Base-by-base conservation (phyloP, 2,888 invertebrate species). In the Cephus sareptanus region DNA sequence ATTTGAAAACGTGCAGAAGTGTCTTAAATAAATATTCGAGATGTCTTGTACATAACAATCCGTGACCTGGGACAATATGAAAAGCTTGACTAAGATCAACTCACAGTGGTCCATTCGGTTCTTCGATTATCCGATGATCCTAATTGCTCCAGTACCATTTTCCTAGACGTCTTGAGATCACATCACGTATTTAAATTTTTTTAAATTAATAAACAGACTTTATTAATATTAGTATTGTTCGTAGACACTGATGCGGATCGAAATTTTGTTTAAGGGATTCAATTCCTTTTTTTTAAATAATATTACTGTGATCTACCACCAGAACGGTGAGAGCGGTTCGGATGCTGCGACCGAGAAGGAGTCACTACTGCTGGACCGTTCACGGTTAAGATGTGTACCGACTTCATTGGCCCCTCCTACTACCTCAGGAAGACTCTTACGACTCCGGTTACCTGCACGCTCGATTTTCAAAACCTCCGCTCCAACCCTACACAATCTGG, bases 361-460 rank as follows among this genome's bases (percentile, higher is more conserved):
- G 86, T 89, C 86, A 90, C 89, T 90, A 90, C 89, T 90, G 87
- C 83, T 80, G 85, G 85, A 84, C 83, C 77, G 87, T 88, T 88
- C 89, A 83, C 83, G 80, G 85, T 85, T 85, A 82, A 85, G 85
- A 85, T 85, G 83, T 87, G 83, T 87, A 86, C 87, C 88, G 71
- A 71, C 33, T 84, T 83, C 81, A 81, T 79, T 81, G 76, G 80
- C 80, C 82, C 83, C 82, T 79, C 77, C 82, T 80, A 79, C 74
- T 74, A 75, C 70, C 75, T 76, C 78, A 74, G 70, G 78, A 56
- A 78, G 75, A 71, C 79, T 74, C 71, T 31, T 34, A 71, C 71
- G 76, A 74, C 73, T 78, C 70, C 71, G 70, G 74, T 75, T 76
- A 75, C 73, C 78, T 75, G 75, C 69, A 69, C 34, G 78, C 78